A percentile compares a stretch with the other conserved stretches of the same genome.
These are phyloP conservation scores for Pogonocichla stellata DNA, from an alignment of 2,113 vertebrate genomes.

Conservation along the genomic window DNA sequence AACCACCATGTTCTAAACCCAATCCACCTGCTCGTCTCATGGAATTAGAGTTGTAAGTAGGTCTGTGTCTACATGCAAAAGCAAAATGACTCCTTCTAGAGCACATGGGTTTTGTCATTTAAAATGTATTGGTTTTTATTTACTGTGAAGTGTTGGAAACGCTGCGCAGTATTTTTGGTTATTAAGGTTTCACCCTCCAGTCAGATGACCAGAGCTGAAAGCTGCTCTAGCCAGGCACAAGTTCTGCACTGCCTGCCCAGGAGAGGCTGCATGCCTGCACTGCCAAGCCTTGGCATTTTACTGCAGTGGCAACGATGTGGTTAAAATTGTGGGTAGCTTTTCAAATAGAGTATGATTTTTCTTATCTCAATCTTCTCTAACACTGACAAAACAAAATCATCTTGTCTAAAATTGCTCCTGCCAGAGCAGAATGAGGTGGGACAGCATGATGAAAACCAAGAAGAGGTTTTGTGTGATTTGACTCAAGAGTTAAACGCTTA, in stretches of 20 bases:
- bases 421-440: background rate
- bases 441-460: background rate
- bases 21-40: background rate
- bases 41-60: background rate
- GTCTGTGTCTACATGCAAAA: background rate
- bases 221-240: background rate
- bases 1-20: background rate
- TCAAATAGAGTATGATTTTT: background rate
- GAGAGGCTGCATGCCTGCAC: background rate
- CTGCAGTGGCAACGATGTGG: background rate
- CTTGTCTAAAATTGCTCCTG: background rate
- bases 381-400: background rate
- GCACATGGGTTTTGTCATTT: background rate
- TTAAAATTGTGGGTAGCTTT: background rate
- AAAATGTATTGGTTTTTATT: background rate
- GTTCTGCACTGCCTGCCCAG: background rate
- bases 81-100: background rate
- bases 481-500: background rate
- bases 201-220: background rate
- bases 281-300: rapidly evolving
- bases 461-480: background rate
- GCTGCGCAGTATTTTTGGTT: background rate
- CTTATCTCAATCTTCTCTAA: background rate
- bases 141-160: background rate
- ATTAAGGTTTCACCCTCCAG: background rate